Evolutionary conservation across 2,797 vertebrate species (phyloP).

Genomic region (Sphenodon punctatus): DNA sequence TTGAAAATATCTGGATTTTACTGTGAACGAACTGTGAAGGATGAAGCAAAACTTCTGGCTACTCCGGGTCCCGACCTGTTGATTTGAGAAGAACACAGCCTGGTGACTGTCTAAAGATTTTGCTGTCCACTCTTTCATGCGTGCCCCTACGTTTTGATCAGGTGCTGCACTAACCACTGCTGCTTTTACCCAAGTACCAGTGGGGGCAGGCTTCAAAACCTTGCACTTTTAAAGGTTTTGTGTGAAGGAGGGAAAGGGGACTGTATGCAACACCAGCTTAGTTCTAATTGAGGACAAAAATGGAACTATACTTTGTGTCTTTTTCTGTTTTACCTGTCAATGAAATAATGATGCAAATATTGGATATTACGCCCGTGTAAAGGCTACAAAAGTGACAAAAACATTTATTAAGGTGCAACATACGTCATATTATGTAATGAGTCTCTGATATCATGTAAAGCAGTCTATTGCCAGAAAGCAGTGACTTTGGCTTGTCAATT

Average conservation of each 20-base stretch:
- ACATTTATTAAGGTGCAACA: background rate
- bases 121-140: too few species aligned
- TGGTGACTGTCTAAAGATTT: background rate
- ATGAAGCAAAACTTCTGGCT: slow-evolving; percentile 9
- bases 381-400: background rate
- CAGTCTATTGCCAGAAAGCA: background rate
- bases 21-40: background rate
- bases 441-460: too few species aligned
- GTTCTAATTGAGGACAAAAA: accelerated
- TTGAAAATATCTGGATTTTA: too few species aligned
- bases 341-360: slow-evolving; percentile 14
- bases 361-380: background rate
- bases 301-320: background rate
- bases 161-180: too few species aligned
- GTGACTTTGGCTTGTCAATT: background rate
- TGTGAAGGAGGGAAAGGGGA: too few species aligned
- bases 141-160: too few species aligned
- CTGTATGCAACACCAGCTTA: accelerated
- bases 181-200: too few species aligned
- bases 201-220: too few species aligned
- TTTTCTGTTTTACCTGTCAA: background rate
- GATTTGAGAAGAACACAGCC: background rate
- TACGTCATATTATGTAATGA: background rate
- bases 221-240: background rate
- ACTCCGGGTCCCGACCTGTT: background rate